Evolutionary conservation across 2,113 vertebrate genomes (phyloP), one percentile per base, ranked within the genome.

Genomic region (Myrmecophaga tridactyla): DNA sequence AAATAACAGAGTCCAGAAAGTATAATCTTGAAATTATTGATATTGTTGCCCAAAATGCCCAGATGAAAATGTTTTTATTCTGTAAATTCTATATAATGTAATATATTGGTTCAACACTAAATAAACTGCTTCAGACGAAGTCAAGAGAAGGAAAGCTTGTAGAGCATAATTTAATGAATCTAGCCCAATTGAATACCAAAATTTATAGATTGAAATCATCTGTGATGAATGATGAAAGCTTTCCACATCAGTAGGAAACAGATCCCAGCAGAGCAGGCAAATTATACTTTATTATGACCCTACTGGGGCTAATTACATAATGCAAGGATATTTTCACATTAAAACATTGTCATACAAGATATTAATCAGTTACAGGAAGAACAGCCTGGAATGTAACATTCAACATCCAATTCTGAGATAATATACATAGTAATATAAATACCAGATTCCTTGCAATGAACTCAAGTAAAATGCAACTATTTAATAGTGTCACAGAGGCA

Each of bases 21-120:
- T 36, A n/a, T 39, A 20, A 3, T 31, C 25, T 3, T 8, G 1
- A 20, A 29, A 21, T 21, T 77, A 29, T 17, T 3, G 21, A 43
- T 0, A 23, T n/a, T n/a, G n/a, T n/a, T n/a, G n/a, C n/a, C n/a
- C n/a, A 51, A 63, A 75, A 51, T 12, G 14, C 36, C 17, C 10
- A 6, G n/a, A 2, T 21, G 48, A n/a, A 29, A 25, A 15, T 29
- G 15, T 77, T 29, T 56, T 41, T 56, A 31, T 15, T 23, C 72
- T n/a, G 15, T 20, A 46, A 29, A 67, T 21, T 21, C 3, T 10
- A 17, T 31, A 5, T 29, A 21, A 23, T 0, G 0, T 21, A 36
- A 15, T 21, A 15, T 4, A 15, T 12, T 8, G 25, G 29, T 36
- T n/a, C 7, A 0, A 2, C 23, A 31, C 7, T 27, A 36, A 29